phyloP scores from a whole-genome alignment of 2,888 invertebrate genomes.

The Oligia fasciuncula region DNA sequence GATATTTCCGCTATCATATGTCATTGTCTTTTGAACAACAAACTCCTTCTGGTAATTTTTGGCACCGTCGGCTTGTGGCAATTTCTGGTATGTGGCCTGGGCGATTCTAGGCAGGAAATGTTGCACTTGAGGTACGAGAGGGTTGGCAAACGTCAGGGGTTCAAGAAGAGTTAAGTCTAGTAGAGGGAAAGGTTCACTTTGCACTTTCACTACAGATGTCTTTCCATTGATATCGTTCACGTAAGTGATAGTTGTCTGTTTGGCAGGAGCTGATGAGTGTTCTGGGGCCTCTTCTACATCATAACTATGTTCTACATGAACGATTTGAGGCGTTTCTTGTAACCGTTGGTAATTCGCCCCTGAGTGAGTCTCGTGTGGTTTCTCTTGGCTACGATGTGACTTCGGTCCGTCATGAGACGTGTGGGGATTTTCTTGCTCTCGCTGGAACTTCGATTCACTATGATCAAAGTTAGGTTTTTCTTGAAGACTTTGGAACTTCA shows the following conservation, averaged over 20 bases:
- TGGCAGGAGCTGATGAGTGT: slow-evolving; percentile 69
- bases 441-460: slow-evolving; percentile 44
- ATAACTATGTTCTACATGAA: slow-evolving; percentile 51
- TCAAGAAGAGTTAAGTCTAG: slow-evolving; percentile 84
- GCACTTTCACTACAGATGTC: slow-evolving; percentile 79
- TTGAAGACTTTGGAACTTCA: slow-evolving; percentile 70
- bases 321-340: slow-evolving; percentile 49
- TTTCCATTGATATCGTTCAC: slow-evolving; percentile 80
- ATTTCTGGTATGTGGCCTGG: slow-evolving; percentile 79
- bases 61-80: slow-evolving; percentile 72
- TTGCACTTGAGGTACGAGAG: slow-evolving; percentile 87
- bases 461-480: slow-evolving; percentile 57
- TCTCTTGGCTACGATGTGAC: slow-evolving; percentile 44
- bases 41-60: slow-evolving; percentile 80
- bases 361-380: slow-evolving; percentile 25
- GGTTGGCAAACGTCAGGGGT: slow-evolving; percentile 85
- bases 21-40: slow-evolving; percentile 77
- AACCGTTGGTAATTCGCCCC: slow-evolving; percentile 59
- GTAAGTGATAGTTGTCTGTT: slow-evolving; percentile 75
- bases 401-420: slow-evolving; percentile 18
- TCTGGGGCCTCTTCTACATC: slow-evolving; percentile 49
- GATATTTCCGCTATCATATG: slow-evolving; percentile 74
- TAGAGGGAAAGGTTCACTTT: slow-evolving; percentile 81
- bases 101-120: slow-evolving; percentile 85
- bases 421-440: slow-evolving; percentile 45